A percentile compares a stretch with the other conserved stretches of the same genome.
These are phyloP conservation scores for Melanotaenia duboulayi DNA, from an alignment of 2,113 vertebrate species.

Conservation along the genomic window DNA sequence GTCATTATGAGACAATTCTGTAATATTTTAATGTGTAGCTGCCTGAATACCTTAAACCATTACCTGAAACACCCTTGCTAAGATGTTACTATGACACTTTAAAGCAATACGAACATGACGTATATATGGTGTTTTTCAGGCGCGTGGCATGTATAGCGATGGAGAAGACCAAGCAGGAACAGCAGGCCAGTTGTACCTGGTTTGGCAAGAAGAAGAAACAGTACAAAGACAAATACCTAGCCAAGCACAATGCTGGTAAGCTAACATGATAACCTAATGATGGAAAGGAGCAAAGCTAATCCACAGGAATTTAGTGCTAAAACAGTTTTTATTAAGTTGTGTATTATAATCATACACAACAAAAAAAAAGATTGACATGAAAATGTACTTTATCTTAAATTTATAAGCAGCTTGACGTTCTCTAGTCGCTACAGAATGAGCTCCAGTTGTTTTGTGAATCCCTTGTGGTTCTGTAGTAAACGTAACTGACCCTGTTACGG, in stretches of 20 bases:
- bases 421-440: no score
- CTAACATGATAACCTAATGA: neutral
- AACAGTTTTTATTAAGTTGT: no score
- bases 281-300: neutral
- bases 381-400: no score
- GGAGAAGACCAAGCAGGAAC: constrained; percentile 99
- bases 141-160: constrained; percentile 98
- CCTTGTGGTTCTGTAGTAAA: neutral
- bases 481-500: neutral
- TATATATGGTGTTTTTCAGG: constrained; percentile 76
- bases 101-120: no score
- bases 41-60: no score
- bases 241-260: constrained; percentile 99
- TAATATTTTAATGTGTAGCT: no score
- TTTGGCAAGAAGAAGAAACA: constrained; percentile 99
- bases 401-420: no score
- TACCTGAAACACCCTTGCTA: no score
- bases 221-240: constrained; percentile 99
- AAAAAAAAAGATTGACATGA: no score
- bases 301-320: no score
- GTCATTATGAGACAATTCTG: no score
- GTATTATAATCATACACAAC: no score
- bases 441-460: neutral
- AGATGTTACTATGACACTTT: neutral
- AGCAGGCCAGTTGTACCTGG: constrained; percentile 99